Conservation (phyloP, 2,888 invertebrate species). For the Apotomis turbidana region DNA sequence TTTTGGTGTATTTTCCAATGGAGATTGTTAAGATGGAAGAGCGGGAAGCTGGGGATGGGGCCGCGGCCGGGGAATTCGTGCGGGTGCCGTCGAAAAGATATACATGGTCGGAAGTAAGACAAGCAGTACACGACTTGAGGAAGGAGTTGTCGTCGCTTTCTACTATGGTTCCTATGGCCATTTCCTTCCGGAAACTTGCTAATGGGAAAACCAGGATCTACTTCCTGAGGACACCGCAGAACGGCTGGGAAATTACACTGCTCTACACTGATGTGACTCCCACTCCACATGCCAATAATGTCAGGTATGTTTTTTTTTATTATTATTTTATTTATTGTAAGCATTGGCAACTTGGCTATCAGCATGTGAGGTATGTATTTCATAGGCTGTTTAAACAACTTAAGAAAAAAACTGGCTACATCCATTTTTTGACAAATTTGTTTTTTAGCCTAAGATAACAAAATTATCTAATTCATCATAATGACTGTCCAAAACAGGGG, state of each 20-base stretch:
- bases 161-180: slow-evolving; percentile 91
- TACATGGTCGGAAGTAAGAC: slow-evolving; percentile 91
- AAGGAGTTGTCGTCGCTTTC: slow-evolving; percentile 91
- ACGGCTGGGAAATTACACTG: slow-evolving; percentile 95
- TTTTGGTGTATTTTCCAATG: slow-evolving; percentile 47
- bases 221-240: slow-evolving; percentile 94
- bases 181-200: slow-evolving; percentile 90
- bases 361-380: slow-evolving; percentile 18
- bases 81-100: slow-evolving; percentile 72
- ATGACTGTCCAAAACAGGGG: too few species aligned
- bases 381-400: too few species aligned
- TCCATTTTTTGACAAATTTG: too few species aligned
- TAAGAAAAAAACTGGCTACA: too few species aligned
- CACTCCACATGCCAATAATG: slow-evolving; percentile 81
- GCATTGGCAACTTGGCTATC: too few species aligned
- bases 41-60: slow-evolving; percentile 77
- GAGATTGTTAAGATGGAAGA: slow-evolving; percentile 74
- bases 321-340: too few species aligned
- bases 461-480: too few species aligned
- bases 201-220: slow-evolving; percentile 94
- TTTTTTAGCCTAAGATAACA: too few species aligned
- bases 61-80: slow-evolving; percentile 71
- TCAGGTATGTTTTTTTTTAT: slow-evolving; percentile 57
- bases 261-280: slow-evolving; percentile 92
- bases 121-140: slow-evolving; percentile 91